Percentiles rank a stretch among this genome's conserved stretches.
phyloP scores from a whole-genome alignment of 2,113 vertebrate genomes.

The Notiomystis cincta region DNA sequence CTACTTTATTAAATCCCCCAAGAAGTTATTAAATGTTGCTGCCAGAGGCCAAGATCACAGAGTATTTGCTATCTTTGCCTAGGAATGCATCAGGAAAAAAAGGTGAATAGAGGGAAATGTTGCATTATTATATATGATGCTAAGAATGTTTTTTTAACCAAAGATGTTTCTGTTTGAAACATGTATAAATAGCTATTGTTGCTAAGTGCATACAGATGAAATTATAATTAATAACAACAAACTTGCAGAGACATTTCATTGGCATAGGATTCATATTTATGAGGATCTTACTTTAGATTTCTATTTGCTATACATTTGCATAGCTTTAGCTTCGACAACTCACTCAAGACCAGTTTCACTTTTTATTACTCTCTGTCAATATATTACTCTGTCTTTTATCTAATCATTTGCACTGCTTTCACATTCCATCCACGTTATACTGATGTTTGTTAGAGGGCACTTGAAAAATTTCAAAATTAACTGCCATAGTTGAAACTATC shows the following conservation, averaged over 20 bases:
- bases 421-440: neutral
- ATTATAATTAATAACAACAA: neutral
- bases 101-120: neutral
- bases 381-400: neutral
- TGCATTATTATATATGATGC: neutral
- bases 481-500: neutral
- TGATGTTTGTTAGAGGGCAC: neutral
- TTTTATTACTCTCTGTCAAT: conserved; percentile 25
- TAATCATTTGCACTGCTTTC: neutral
- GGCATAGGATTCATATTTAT: conserved; percentile 1
- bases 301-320: neutral
- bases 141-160: neutral
- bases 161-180: neutral
- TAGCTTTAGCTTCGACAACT: neutral
- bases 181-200: neutral
- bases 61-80: neutral
- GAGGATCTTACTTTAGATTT: neutral
- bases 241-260: neutral
- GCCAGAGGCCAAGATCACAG: neutral
- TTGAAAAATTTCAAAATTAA: neutral
- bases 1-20: neutral
- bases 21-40: neutral
- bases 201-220: neutral
- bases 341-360: neutral
- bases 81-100: neutral